Conservation (phyloP, 30 jellyfish, hydroid and myxozoan genomes). For the Nemopilema nomurai region DNA sequence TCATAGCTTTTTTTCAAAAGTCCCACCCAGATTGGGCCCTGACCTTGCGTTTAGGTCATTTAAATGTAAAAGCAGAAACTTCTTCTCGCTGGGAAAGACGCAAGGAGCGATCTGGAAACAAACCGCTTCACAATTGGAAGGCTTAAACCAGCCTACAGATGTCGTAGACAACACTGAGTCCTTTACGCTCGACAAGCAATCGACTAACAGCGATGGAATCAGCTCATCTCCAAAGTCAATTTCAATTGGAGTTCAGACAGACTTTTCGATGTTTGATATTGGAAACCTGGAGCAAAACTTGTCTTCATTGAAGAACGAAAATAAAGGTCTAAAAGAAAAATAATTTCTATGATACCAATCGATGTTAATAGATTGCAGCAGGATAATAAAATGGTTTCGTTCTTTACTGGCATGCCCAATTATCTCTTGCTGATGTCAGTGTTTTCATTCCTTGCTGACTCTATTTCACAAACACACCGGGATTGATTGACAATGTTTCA, state of each 20-base stretch:
- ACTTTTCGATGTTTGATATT: background rate
- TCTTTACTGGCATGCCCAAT: constrained; percentile 2
- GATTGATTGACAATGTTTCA: constrained; percentile 11
- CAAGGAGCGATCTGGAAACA: background rate
- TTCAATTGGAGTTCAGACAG: background rate
- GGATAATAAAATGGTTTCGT: constrained; percentile 16
- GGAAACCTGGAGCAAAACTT: constrained; percentile 11
- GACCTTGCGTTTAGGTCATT: constrained; percentile 19
- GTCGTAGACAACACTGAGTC: constrained; percentile 4
- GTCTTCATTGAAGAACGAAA: background rate
- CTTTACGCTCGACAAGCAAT: background rate
- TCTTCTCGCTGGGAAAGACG: constrained; percentile 27
- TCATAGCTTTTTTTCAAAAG: background rate
- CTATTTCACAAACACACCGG: constrained; percentile 12
- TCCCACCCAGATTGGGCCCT: constrained; percentile 23
- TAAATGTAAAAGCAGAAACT: constrained; percentile 3
- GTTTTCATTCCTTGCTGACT: constrained; percentile 6
- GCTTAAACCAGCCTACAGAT: background rate
- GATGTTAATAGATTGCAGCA: constrained; percentile 5
- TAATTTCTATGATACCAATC: constrained; percentile 4
- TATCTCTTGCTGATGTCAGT: background rate
- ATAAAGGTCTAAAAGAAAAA: constrained; percentile 4
- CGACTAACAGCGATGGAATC: background rate
- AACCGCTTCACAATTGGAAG: background rate
- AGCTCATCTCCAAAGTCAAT: constrained; percentile 3